A percentile compares a stretch with the other conserved stretches of the same genome.
phyloP scores from a whole-genome alignment of 2,797 vertebrate genomes.

The Botia kubotai region DNA sequence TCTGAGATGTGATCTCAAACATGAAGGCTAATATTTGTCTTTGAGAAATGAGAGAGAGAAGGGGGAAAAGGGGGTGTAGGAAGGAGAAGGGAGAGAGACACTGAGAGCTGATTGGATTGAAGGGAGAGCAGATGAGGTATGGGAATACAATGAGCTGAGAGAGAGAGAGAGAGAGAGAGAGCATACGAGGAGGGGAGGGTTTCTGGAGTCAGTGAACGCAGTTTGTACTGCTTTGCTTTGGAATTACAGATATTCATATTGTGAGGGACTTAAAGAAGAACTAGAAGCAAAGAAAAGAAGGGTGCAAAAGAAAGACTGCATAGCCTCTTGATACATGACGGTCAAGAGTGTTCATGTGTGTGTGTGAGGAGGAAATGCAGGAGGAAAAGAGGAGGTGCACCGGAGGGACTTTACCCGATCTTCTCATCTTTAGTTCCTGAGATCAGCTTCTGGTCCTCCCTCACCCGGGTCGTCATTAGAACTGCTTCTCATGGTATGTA shows the following conservation, averaged over 20 bases:
- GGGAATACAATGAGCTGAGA: slow-evolving; percentile 71
- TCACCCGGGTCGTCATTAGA: slow-evolving; percentile 59
- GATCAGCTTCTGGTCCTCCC: slow-evolving; percentile 60
- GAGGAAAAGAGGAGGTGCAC: slow-evolving; percentile 24
- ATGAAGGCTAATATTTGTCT: slow-evolving; percentile 33
- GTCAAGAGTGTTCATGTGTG: slow-evolving; percentile 34
- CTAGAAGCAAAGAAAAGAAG: slow-evolving; percentile 55
- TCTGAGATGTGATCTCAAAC: slow-evolving; percentile 16
- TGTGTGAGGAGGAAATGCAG: slow-evolving; percentile 25
- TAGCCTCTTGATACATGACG: slow-evolving; percentile 19
- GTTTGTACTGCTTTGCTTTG: slow-evolving; percentile 63
- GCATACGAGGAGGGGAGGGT: slow-evolving; percentile 65
- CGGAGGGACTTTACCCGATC: slow-evolving; percentile 22
- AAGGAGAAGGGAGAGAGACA: slow-evolving; percentile 37
- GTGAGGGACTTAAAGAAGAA: slow-evolving; percentile 51
- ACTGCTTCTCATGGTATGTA: slow-evolving; percentile 44
- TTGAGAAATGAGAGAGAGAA: slow-evolving; percentile 40
- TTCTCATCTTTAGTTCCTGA: slow-evolving; percentile 39
- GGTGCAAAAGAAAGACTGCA: slow-evolving; percentile 51
- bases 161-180: slow-evolving; percentile 35
- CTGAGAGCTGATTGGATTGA: slow-evolving; percentile 76
- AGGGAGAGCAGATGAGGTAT: slow-evolving; percentile 74
- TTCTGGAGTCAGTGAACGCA: slow-evolving; percentile 73
- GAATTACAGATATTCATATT: slow-evolving; percentile 72
- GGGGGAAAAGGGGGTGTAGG: slow-evolving; percentile 15